phyloP scores from a whole-genome alignment of 2,888 invertebrate genomes.

The Nomada flava region DNA sequence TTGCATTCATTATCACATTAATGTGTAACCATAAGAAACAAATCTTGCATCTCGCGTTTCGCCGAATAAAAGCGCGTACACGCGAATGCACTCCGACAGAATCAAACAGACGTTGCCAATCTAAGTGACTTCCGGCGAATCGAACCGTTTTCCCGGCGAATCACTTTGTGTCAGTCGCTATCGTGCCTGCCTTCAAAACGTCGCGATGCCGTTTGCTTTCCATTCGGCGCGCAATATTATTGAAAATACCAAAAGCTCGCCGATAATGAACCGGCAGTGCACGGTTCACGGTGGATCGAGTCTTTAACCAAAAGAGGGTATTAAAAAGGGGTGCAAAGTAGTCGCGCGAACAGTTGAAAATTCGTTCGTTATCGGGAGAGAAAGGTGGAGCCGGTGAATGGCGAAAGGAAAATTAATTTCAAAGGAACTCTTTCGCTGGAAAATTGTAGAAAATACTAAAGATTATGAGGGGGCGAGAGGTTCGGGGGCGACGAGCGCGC shows the following conservation, averaged over 20 bases:
- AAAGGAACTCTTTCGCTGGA: background rate
- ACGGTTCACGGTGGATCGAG: background rate
- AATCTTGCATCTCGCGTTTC: too few species aligned
- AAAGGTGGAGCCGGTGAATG: background rate
- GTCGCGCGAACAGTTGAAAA: constrained; percentile 2
- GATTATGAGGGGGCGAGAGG: background rate
- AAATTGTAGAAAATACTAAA: constrained; percentile 14
- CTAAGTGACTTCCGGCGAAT: background rate
- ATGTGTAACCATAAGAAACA: too few species aligned
- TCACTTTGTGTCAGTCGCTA: background rate
- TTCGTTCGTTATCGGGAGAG: background rate
- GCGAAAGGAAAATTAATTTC: background rate
- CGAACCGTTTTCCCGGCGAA: background rate
- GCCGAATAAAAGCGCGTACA: too few species aligned
- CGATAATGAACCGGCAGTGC: background rate
- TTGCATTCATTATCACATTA: too few species aligned
- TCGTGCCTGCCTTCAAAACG: background rate
- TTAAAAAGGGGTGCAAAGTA: too few species aligned
- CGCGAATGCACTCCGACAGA: too few species aligned
- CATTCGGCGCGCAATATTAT: background rate
- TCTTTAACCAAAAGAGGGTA: background rate
- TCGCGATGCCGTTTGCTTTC: background rate
- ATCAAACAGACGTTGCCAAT: too few species aligned
- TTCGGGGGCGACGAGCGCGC: background rate
- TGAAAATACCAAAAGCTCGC: background rate